phyloP scores from a whole-genome alignment of 2,888 invertebrate species.

The Cantharis nigra region DNA sequence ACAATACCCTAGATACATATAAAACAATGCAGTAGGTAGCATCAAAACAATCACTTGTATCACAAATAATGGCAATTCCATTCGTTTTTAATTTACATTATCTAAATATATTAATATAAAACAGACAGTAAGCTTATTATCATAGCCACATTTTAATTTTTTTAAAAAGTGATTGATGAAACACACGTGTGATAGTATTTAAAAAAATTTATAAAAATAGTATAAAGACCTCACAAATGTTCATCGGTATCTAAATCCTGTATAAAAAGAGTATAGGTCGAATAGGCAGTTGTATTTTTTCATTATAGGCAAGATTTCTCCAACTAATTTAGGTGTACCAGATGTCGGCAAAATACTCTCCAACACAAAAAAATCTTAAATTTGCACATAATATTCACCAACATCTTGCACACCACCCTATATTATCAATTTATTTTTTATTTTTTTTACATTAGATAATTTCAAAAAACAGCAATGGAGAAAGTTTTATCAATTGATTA shows the following conservation, averaged over 20 bases:
- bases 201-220: constrained; percentile 1
- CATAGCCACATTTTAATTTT: constrained; percentile 11
- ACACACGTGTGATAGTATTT: constrained; percentile 3
- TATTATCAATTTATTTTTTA: not conserved
- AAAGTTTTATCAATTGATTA: not conserved
- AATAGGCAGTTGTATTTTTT: not conserved
- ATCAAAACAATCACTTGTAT: constrained; percentile 7
- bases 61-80: constrained; percentile 31
- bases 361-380: not conserved
- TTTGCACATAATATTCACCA: not conserved
- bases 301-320: not conserved
- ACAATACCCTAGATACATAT: not conserved
- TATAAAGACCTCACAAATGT: not conserved
- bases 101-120: not conserved
- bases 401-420: not conserved
- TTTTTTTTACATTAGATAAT: not conserved
- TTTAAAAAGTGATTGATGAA: constrained; percentile 4
- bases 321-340: not conserved
- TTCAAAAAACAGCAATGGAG: not conserved
- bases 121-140: constrained; percentile 7
- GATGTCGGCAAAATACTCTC: not conserved
- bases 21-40: not conserved
- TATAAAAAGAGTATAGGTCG: not conserved
- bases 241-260: not conserved
- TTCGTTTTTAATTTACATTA: constrained; percentile 7